Evolutionary conservation across 2,797 vertebrate genomes (phyloP).

Genomic region (Semotilus atromaculatus): DNA sequence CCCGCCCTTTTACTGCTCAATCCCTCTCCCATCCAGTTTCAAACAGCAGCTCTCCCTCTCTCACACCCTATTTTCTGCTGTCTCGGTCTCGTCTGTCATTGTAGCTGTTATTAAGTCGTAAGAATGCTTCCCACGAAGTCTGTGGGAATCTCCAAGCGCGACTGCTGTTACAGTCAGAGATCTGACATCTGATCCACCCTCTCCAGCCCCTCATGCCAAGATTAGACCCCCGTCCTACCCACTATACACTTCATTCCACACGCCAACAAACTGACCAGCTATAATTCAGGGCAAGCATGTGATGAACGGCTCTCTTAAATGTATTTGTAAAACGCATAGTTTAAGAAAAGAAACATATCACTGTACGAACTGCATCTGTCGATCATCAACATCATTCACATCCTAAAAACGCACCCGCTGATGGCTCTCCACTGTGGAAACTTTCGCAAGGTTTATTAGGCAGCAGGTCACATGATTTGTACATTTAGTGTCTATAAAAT

Average conservation of each 20-base stretch:
- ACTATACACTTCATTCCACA: neutral
- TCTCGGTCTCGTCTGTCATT: slow-evolving; percentile 7
- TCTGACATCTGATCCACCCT: slow-evolving; percentile 44
- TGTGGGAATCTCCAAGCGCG: slow-evolving; percentile 27
- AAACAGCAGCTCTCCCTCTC: slow-evolving; percentile 22
- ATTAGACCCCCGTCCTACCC: slow-evolving; percentile 46
- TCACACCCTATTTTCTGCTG: neutral
- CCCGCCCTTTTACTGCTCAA: neutral
- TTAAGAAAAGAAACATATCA: neutral
- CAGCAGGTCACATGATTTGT: neutral
- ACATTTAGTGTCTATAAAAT: neutral
- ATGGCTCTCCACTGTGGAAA: neutral
- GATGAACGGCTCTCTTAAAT: neutral
- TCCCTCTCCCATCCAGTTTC: slow-evolving; percentile 21
- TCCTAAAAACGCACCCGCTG: neutral
- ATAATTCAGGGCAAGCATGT: slow-evolving; percentile 40
- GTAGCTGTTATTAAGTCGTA: slow-evolving; percentile 11
- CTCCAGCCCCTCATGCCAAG: slow-evolving; percentile 45
- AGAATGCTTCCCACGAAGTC: slow-evolving; percentile 39
- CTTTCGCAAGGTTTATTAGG: neutral
- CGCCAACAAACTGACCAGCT: neutral
- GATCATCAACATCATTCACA: neutral
- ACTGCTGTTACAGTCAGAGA: slow-evolving; percentile 31
- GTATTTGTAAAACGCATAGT: neutral
- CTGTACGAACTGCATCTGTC: neutral